phyloP scores from a whole-genome alignment of 2,797 vertebrate species.

The Petrocephalus schoutedeni region DNA sequence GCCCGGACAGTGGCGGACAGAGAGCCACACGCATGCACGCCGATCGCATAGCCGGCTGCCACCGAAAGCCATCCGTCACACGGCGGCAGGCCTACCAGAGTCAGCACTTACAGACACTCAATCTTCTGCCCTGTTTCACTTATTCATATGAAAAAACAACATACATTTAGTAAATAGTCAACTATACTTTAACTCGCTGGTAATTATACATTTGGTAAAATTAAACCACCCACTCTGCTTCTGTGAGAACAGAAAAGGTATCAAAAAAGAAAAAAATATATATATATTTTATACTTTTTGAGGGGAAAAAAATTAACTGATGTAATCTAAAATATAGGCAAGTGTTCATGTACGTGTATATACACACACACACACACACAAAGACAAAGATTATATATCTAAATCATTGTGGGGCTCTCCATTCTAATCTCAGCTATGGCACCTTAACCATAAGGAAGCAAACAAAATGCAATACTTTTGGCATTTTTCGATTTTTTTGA shows the following conservation, averaged over 20 bases:
- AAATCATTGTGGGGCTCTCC: background rate
- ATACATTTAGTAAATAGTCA: background rate
- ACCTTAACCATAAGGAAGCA: background rate
- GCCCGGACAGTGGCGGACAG: constrained; percentile 8
- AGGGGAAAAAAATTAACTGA: too few species aligned
- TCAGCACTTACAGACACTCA: constrained; percentile 16
- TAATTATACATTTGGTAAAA: background rate
- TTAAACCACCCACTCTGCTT: background rate
- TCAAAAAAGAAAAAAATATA: background rate
- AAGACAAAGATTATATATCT: background rate
- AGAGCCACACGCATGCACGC: background rate
- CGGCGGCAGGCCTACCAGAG: constrained; percentile 13
- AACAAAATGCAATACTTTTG: background rate
- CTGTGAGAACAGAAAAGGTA: background rate
- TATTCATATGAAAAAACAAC: background rate
- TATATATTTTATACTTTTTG: background rate
- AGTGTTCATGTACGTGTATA: background rate
- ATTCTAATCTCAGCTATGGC: background rate
- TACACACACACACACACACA: background rate
- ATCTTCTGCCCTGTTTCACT: background rate
- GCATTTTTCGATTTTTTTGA: background rate
- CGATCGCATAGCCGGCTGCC: constrained; percentile 19
- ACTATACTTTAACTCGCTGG: background rate
- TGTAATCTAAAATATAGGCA: too few species aligned
- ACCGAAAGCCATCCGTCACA: background rate